These are phyloP conservation scores for Saccostrea cuccullata DNA, from an alignment of 1,140 invertebrate genomes.

Conservation along the genomic window DNA sequence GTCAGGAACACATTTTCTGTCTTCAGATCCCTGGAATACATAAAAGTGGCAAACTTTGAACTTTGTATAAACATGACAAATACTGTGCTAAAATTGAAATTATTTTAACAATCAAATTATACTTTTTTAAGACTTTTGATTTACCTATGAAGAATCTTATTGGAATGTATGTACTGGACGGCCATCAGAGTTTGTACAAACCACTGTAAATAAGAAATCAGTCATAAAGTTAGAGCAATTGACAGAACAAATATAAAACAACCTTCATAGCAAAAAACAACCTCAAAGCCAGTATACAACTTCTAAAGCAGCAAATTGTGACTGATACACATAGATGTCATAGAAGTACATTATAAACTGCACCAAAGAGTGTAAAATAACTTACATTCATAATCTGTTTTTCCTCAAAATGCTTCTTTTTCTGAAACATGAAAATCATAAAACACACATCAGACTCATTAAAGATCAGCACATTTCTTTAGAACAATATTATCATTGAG, in stretches of 20 bases:
- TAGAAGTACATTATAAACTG: no score
- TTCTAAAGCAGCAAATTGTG: no score
- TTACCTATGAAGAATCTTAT: slow-evolving; percentile 77
- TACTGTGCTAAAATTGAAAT: no score
- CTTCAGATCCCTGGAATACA: slow-evolving; percentile 75
- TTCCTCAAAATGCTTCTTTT: slow-evolving; percentile 67
- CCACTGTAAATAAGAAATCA: slow-evolving; percentile 67
- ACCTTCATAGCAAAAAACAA: no score
- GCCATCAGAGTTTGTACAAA: slow-evolving; percentile 78
- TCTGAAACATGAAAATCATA: slow-evolving; percentile 62
- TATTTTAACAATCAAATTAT: no score
- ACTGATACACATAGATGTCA: no score
- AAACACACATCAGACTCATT: not conserved
- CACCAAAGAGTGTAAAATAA: not conserved
- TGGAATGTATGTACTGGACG: slow-evolving; percentile 76
- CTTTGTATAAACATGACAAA: not conserved
- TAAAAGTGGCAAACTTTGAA: not conserved
- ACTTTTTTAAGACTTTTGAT: not conserved
- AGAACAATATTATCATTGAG: no score
- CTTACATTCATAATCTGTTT: slow-evolving; percentile 73
- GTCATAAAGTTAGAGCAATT: not conserved
- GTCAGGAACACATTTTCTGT: slow-evolving; percentile 77
- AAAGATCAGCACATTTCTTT: no score
- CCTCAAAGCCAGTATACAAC: no score
- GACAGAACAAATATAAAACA: not conserved